These are phyloP conservation scores for Amblyraja radiata DNA, from an alignment of 2,797 vertebrate genomes.

Conservation along the genomic window DNA sequence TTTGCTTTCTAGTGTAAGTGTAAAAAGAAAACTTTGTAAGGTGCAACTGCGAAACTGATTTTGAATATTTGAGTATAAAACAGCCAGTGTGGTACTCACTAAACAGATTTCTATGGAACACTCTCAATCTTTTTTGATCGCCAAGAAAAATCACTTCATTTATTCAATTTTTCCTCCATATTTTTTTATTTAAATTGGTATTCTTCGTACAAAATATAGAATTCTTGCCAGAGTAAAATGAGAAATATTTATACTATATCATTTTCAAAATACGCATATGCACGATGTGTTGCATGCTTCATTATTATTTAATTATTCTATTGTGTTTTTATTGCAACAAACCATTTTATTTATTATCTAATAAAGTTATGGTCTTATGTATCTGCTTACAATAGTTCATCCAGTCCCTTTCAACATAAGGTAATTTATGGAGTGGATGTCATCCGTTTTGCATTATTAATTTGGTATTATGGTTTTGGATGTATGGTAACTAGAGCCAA, in stretches of 20 bases:
- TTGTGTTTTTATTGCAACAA: conserved; percentile 33
- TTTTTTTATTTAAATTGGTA: conserved; percentile 34
- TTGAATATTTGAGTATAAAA: conserved; percentile 34
- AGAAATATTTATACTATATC: conserved; percentile 36
- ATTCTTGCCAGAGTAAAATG: conserved; percentile 34
- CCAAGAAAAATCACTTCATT: conserved; percentile 21
- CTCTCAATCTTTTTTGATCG: conserved; percentile 30
- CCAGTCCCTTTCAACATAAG: not conserved
- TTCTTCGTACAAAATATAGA: conserved; percentile 34
- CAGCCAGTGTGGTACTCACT: conserved; percentile 28
- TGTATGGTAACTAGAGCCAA: not conserved
- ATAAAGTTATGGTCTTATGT: conserved; percentile 10
- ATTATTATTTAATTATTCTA: conserved; percentile 34
- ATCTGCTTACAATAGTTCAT: conserved; percentile 17
- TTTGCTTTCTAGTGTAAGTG: conserved; percentile 32
- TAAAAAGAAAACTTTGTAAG: conserved; percentile 30
- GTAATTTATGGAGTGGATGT: conserved; percentile 23
- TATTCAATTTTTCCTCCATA: conserved; percentile 29
- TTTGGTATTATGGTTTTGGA: conserved; percentile 6
- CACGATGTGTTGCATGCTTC: conserved; percentile 36
- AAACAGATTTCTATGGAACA: conserved; percentile 33
- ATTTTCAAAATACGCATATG: conserved; percentile 33
- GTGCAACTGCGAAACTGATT: conserved; percentile 36
- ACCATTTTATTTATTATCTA: conserved; percentile 36
- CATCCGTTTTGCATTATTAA: conserved; percentile 8